Evolutionary conservation across 2,888 invertebrate species (phyloP).

Genomic region (Neocrepidodera transversa): DNA sequence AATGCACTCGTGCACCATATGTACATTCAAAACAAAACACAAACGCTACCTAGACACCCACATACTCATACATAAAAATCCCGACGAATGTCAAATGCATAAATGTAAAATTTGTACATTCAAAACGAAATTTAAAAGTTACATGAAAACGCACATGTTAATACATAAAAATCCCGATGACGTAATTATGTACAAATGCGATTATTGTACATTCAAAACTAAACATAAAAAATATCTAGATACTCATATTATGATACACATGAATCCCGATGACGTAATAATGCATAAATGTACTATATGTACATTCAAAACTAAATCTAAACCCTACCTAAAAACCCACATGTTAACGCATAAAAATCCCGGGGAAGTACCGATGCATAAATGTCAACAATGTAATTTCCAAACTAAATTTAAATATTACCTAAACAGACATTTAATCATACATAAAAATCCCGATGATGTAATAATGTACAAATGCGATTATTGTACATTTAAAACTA

Average conservation of each 20-base stretch:
- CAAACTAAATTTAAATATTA: constrained; percentile 43
- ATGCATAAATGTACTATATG: constrained; percentile 41
- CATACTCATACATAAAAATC: constrained; percentile 40
- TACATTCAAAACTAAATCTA: constrained; percentile 44
- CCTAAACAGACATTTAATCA: constrained; percentile 41
- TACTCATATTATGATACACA: constrained; percentile 41
- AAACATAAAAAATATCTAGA: constrained; percentile 44
- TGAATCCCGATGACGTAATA: constrained; percentile 41
- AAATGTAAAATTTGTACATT: constrained; percentile 41
- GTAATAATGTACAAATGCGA: constrained; percentile 42
- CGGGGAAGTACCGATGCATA: constrained; percentile 38
- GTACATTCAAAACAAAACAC: constrained; percentile 39
- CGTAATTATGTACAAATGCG: constrained; percentile 37
- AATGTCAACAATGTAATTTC: constrained; percentile 41
- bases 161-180: constrained; percentile 41
- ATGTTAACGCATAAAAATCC: constrained; percentile 42
- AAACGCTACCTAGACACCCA: constrained; percentile 41
- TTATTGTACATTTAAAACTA: constrained; percentile 39
- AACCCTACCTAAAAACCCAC: constrained; percentile 42
- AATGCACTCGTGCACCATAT: constrained; percentile 35
- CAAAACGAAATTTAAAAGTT: constrained; percentile 44
- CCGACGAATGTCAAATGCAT: constrained; percentile 38
- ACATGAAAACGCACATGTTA: constrained; percentile 41
- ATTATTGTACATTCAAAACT: constrained; percentile 38
- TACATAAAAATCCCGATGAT: constrained; percentile 39